Conservation (phyloP, 2,888 invertebrate genomes). For the Neoaliturus tenellus region DNA sequence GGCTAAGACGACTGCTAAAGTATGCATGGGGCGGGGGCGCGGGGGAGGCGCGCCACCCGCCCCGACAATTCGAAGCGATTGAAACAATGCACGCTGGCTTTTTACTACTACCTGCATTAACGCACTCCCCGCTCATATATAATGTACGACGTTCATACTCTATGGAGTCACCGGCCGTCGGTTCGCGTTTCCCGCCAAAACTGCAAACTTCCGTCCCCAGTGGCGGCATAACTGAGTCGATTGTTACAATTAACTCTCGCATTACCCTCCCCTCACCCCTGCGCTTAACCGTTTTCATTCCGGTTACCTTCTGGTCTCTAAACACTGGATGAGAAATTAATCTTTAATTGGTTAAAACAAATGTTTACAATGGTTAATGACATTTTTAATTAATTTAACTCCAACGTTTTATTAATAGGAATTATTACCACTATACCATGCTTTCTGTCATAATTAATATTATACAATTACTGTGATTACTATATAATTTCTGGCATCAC, state of each 20-base stretch:
- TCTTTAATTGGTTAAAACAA: too few relatives aligned
- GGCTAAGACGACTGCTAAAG: slow-evolving; percentile 53
- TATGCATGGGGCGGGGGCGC: slow-evolving; percentile 28
- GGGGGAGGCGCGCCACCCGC: not conserved
- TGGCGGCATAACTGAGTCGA: slow-evolving; percentile 8
- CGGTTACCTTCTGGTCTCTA: not conserved
- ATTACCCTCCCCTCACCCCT: not conserved
- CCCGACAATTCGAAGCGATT: not conserved
- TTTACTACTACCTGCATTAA: slow-evolving; percentile 30
- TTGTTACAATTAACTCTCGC: slow-evolving; percentile 23
- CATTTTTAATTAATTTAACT: too few relatives aligned
- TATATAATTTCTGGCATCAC: too few relatives aligned
- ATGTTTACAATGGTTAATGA: too few relatives aligned
- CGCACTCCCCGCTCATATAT: slow-evolving; percentile 29
- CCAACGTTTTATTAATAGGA: too few relatives aligned
- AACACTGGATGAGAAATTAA: too few relatives aligned
- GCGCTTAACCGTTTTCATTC: not conserved
- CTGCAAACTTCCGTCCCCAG: not conserved
- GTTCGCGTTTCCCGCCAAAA: slow-evolving; percentile 20
- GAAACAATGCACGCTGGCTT: slow-evolving; percentile 18
- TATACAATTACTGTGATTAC: too few relatives aligned
- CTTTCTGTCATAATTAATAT: too few relatives aligned
- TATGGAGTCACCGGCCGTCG: not conserved
- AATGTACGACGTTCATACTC: not conserved
- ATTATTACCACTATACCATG: too few relatives aligned